Conservation (phyloP, 1,140 invertebrate genomes). For the silkworm (Bombyx mori) region DNA sequence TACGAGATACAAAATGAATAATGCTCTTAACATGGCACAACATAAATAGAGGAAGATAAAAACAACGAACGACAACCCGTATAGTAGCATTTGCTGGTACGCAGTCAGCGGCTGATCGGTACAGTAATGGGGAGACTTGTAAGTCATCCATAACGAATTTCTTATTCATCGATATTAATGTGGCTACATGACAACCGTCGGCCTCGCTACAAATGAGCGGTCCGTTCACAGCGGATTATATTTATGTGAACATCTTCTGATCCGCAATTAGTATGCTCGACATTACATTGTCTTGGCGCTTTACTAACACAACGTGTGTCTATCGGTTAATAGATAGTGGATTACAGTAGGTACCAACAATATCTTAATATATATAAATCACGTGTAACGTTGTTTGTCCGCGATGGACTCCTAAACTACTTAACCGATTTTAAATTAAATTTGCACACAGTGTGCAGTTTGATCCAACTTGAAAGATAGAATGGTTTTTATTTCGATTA, state of each 20-base stretch:
- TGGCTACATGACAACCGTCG: slow-evolving; percentile 60
- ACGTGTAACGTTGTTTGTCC: no score
- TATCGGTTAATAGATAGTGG: no score
- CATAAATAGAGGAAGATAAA: slow-evolving; percentile 37
- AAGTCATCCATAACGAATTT: slow-evolving; percentile 66
- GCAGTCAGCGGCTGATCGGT: slow-evolving; percentile 35
- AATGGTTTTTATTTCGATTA: no score
- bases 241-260: slow-evolving; percentile 57
- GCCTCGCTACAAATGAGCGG: slow-evolving; percentile 57
- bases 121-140: slow-evolving; percentile 57
- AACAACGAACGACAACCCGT: slow-evolving; percentile 33
- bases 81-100: slow-evolving; percentile 37
- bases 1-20: slow-evolving; percentile 20
- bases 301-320: slow-evolving; percentile 15
- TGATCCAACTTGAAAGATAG: no score
- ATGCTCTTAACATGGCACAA: slow-evolving; percentile 24
- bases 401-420: no score
- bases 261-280: slow-evolving; percentile 55
- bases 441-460: no score
- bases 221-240: slow-evolving; percentile 54
- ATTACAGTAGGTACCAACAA: no score
- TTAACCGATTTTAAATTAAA: no score
- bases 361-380: no score
- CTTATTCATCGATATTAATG: slow-evolving; percentile 69
- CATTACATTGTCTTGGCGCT: slow-evolving; percentile 19